phyloP scores from a whole-genome alignment of 2,888 invertebrate genomes.

The Ochropleura plecta region DNA sequence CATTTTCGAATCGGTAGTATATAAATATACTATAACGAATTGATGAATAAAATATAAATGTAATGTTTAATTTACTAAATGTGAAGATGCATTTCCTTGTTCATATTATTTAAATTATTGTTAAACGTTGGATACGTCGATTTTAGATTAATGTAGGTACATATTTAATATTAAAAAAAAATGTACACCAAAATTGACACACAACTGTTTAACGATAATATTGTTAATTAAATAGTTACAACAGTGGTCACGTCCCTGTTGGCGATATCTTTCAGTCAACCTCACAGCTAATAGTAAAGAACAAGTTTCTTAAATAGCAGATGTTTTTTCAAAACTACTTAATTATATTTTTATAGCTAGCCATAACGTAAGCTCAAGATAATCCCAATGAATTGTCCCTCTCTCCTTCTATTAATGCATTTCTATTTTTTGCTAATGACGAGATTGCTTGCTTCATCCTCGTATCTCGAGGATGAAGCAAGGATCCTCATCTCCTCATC shows the following conservation, averaged over 20 bases:
- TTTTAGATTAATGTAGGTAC: neutral
- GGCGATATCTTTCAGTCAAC: too few relatives aligned
- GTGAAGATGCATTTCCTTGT: conserved; percentile 22
- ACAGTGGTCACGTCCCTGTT: too few relatives aligned
- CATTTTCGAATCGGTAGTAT: neutral
- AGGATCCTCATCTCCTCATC: too few relatives aligned
- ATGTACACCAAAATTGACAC: too few relatives aligned
- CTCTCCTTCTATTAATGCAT: conserved; percentile 7
- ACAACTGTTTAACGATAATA: too few relatives aligned
- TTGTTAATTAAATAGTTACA: too few relatives aligned
- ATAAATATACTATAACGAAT: neutral
- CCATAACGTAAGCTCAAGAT: neutral
- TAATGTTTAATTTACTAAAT: neutral
- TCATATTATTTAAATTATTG: conserved; percentile 1
- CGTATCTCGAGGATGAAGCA: too few relatives aligned
- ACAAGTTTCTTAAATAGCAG: neutral
- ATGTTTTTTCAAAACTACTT: neutral
- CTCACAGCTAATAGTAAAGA: too few relatives aligned
- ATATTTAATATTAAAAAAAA: neutral
- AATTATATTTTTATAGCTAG: neutral
- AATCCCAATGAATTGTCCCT: neutral
- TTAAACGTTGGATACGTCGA: neutral
- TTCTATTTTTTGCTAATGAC: conserved; percentile 19
- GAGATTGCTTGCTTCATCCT: conserved; percentile 8
- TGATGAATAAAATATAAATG: neutral